Conservation (phyloP, 2,113 vertebrate species). For the Varanus salvator region DNA sequence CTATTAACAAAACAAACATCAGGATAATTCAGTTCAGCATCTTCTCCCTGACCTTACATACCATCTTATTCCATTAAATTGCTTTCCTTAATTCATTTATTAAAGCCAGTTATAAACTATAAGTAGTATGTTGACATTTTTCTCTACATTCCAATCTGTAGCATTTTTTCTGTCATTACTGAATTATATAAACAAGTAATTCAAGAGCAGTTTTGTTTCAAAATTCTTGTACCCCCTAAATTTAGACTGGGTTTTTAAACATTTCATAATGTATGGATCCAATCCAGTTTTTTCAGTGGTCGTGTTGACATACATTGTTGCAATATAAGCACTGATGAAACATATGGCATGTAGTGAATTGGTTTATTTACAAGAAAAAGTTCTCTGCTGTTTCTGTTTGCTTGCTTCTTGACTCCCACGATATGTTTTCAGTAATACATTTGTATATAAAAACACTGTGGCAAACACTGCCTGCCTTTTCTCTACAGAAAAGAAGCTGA, state of each 20-base stretch:
- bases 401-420: background rate
- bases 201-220: background rate
- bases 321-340: background rate
- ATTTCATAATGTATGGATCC: background rate
- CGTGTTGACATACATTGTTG: background rate
- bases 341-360: background rate
- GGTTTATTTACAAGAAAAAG: background rate
- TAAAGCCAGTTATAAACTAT: background rate
- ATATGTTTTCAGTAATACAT: background rate
- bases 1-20: background rate
- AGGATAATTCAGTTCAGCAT: background rate
- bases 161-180: background rate
- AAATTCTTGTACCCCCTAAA: background rate
- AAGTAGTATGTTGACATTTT: background rate
- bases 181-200: background rate
- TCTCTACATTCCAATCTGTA: background rate
- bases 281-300: background rate
- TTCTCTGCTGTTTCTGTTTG: background rate
- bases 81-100: background rate
- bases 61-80: background rate
- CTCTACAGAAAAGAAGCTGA: background rate
- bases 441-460: background rate
- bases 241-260: background rate
- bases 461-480: background rate
- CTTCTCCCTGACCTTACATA: no score